Base-by-base conservation (phyloP, 2,797 vertebrate species). In the Octomys mimax region DNA sequence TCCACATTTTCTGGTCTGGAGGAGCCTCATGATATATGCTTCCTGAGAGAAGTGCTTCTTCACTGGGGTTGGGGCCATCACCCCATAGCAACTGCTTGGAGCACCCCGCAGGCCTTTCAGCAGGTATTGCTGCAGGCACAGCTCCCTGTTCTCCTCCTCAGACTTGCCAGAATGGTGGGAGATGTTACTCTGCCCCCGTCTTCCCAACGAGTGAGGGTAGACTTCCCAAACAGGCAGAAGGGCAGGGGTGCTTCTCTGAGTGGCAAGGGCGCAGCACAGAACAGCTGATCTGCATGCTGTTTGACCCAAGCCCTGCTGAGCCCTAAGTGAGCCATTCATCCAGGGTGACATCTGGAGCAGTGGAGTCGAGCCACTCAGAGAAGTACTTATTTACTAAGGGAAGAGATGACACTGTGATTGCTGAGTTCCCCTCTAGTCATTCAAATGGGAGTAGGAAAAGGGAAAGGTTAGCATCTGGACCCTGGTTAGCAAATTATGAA, bases 311-410 rank as follows among this genome's bases (percentile, higher is more conserved):
- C 39, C 92, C 82, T 46, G 95, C 91, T 94, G 96, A 95, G 92
- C 39, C 59, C 83, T 88, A 70, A 95, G 91, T 82, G 94, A 94
- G 70, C 79, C 95, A 86, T 95, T 89, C 84, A 95, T 73, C 68
- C 70, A 46, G 10, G 6, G 64, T 87, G 91, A 92, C 77, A 89
- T 71, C 92, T 84, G 77, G 54, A 93, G 46, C 87, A 39, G 28
- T 7, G 49, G 79, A 52, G 49, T 12, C 1, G 52, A 92, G 61
- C 75, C 22, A 54, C 86, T 95, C 52, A 19, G 89, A 64, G 64
- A 97, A 54, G 49, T 54, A 66, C 71, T 89, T 94, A 89, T 91
- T 83, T 87, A 81, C 78, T 95, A 84, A 94, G 70, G 19, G 59
- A 83, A 28, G 57, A 77, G 73, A 79, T 1, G 21, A 88, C 70